Percentiles rank a stretch among this genome's conserved stretches.
phyloP scores from a whole-genome alignment of 2,888 invertebrate genomes.

The Hemaris fuciformis region DNA sequence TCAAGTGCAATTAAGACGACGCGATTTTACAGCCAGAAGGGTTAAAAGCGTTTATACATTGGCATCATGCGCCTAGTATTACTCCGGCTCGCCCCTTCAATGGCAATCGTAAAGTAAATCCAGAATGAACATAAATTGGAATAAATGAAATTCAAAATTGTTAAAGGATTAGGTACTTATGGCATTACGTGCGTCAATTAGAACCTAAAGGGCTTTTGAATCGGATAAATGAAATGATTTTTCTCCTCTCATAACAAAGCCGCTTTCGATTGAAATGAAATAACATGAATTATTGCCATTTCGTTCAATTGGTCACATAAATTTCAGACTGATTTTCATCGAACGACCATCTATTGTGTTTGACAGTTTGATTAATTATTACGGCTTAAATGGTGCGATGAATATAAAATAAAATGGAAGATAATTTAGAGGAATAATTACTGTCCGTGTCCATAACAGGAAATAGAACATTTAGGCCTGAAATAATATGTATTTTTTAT shows the following conservation, averaged over 20 bases:
- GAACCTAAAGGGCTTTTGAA: conserved; percentile 24
- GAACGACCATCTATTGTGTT: neutral
- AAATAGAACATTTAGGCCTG: too few relatives aligned
- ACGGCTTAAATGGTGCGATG: neutral
- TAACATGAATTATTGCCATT: neutral
- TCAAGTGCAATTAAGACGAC: conserved; percentile 31
- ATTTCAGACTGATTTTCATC: neutral
- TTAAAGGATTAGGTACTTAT: conserved; percentile 32
- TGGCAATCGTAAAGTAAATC: conserved; percentile 58
- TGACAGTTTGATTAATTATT: neutral
- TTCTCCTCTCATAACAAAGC: neutral
- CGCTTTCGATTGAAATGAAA: neutral
- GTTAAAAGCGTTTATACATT: conserved; percentile 33
- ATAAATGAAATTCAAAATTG: conserved; percentile 44
- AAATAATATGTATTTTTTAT: too few relatives aligned
- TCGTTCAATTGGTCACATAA: neutral
- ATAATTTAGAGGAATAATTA: neutral
- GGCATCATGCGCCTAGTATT: conserved; percentile 28
- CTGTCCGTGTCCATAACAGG: too few relatives aligned
- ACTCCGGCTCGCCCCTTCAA: conserved; percentile 44
- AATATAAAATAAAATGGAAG: neutral
- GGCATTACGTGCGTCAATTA: conserved; percentile 24
- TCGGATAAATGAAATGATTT: conserved; percentile 30
- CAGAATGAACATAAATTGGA: conserved; percentile 36
- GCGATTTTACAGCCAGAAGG: conserved; percentile 28